phyloP scores from a whole-genome alignment of 2,113 vertebrate genomes.

The Hemibagrus wyckioides region DNA sequence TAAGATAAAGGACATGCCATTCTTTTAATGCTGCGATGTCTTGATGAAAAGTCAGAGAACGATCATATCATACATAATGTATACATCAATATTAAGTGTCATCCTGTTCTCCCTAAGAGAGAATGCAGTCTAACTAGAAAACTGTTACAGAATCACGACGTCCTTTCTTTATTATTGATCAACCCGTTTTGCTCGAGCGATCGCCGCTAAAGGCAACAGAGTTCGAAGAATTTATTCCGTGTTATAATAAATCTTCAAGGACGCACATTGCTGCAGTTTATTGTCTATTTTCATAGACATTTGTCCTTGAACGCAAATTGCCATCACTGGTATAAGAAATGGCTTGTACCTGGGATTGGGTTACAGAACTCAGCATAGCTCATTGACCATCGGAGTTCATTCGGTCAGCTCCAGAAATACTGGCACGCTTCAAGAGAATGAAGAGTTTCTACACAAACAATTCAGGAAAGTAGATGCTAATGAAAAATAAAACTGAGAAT shows the following conservation, averaged over 20 bases:
- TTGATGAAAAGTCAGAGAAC: neutral
- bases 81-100: neutral
- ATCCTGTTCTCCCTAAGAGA: neutral
- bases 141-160: neutral
- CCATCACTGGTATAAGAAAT: neutral
- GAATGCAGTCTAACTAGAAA: neutral
- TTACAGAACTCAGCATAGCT: neutral
- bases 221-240: neutral
- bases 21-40: neutral
- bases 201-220: neutral
- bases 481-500: neutral
- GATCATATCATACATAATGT: too few species aligned
- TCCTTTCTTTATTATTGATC: neutral
- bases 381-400: neutral
- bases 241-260: neutral
- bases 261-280: neutral
- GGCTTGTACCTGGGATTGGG: neutral
- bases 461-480: neutral
- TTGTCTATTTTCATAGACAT: neutral
- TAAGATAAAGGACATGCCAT: neutral
- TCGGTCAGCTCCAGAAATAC: neutral
- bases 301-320: neutral
- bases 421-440: neutral
- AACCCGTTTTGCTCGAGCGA: neutral
- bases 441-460: neutral